Base-by-base conservation (phyloP, 1,140 invertebrate species). In the Augochlora pura region DNA sequence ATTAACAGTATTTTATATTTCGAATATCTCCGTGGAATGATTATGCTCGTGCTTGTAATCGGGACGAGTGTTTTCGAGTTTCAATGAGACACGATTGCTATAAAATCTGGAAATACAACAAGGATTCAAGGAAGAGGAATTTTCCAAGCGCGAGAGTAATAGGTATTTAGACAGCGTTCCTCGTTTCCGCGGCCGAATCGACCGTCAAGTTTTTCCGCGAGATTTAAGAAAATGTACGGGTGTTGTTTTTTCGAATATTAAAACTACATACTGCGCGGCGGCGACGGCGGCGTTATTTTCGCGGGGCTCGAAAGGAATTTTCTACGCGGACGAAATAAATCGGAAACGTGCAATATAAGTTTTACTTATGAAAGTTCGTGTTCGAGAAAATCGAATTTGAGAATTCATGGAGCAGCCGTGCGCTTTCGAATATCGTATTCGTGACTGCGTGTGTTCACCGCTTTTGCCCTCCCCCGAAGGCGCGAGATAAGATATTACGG, bases 321-420 rank as follows among this genome's bases (percentile, higher is more conserved):
- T 57, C 54, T 57, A n/a, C 54, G 54, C 8, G 54, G n/a, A n/a
- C 14, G n/a, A n/a, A 57, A 21, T n/a, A 57, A 57, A 57, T 57
- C 54, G 18, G n/a, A 57, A 57, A 52, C 49, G 49, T 52, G 16
- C 49, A 21, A 21, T 52, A 21, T 52, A 52, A 52, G 49, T 52
- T 52, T 52, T 16, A 18, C 49, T 57, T n/a, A 57, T 57, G n/a
- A 21, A n/a, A 57, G 21, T n/a, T 57, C 18, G n/a, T n/a, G 18
- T 57, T 57, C 54, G 54, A 8, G 54, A n/a, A 57, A 57, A 57
- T 57, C 18, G 54, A 57, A 57, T 57, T 57, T 57, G 54, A n/a
- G 18, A 9, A 57, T 52, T 52, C 49, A 52, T 52, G 49, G 18
- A 52, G 18, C 49, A 16, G 16, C 5, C 49, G 18, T 52, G 14